Evolutionary conservation across 2,797 vertebrate genomes (phyloP), one percentile per base, ranked within the genome.

Genomic region (Ceyx erithaca): DNA sequence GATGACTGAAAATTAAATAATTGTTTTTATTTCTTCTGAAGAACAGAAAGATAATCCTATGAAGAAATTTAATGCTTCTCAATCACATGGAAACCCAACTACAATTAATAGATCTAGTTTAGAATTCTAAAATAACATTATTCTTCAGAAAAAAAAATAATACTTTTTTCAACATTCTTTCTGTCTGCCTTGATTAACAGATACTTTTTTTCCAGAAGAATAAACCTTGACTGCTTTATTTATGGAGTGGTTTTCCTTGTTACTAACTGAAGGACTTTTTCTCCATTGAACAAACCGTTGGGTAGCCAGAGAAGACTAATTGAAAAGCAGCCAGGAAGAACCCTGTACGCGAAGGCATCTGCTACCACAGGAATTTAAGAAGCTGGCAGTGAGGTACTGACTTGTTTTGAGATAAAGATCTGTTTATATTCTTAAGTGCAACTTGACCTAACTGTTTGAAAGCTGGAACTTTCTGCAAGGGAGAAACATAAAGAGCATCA

Each of bases 311-410:
- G 77, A 76, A 72, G 45, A 79, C 49, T 64, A 75, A 68, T n/a
- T 80, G 72, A 89, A 91, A 93, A 76, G 22, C 43, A 91, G 31
- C 20, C 68, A 76, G 45, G 18, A 92, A 75, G 72, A 85, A 59
- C 13, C 12, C 37, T n/a, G 17, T 33, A 33, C 19, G 5, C 40
- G 55, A 72, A 77, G 41, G 49, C 28, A 37, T 83, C 68, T 64
- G 35, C 68, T 89, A 21, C 26, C 35, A 68, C 55, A 80, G 81
- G 69, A 93, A 86, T 68, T 64, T 46, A 80, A 68, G 81, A 58
- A 22, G 9, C 31, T 85, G 59, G 61, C 68, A 83, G 64, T 72
- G 46, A 14, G 13, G 16, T 9, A 21, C 31, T 59, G 69, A 28
- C 49, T 68, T 49, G 30, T 45, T 82, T 58, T 55, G 49, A 41